Percentiles rank a stretch among this genome's conserved stretches.
These are phyloP conservation scores for Hirtodrosophila duncani DNA, from an alignment of 2,888 invertebrate species.

Conservation along the genomic window DNA sequence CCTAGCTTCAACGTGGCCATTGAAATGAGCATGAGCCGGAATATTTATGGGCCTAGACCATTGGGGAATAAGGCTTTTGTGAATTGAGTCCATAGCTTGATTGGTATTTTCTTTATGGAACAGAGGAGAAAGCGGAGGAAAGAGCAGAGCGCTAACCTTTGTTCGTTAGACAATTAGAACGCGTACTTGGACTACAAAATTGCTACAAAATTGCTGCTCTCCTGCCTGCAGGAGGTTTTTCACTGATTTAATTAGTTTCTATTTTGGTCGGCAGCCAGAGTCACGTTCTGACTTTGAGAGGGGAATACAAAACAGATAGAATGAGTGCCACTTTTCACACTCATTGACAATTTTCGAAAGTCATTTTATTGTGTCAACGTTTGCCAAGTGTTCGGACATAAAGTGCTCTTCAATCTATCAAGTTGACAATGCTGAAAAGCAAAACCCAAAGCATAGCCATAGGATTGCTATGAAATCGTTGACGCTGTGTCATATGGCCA, in stretches of 20 bases:
- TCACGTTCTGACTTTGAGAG: slow-evolving; percentile 44
- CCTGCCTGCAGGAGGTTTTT: slow-evolving; percentile 5
- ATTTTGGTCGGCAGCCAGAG: slow-evolving; percentile 31
- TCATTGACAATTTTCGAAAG: slow-evolving; percentile 41
- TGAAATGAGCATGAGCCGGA: slow-evolving; percentile 42
- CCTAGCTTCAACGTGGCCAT: no score
- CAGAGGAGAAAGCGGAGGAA: no score
- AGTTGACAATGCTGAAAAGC: slow-evolving; percentile 28
- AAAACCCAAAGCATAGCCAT: no score
- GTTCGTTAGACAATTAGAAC: slow-evolving; percentile 15
- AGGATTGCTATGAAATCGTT: slow-evolving; percentile 8
- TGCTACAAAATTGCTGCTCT: slow-evolving; percentile 37
- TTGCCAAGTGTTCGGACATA: slow-evolving; percentile 1
- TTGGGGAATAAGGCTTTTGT: slow-evolving; percentile 1
- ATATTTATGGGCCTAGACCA: slow-evolving; percentile 57
- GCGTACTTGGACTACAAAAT: slow-evolving; percentile 34
- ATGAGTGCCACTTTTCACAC: slow-evolving; percentile 33
- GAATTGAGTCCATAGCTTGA: slow-evolving; percentile 8
- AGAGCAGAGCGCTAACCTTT: slow-evolving; percentile 1
- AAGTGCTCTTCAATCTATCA: slow-evolving; percentile 52
- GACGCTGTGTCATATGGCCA: slow-evolving; percentile 28
- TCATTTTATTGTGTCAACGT: slow-evolving; percentile 20
- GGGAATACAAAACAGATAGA: slow-evolving; percentile 46
- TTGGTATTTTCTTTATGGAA: slow-evolving; percentile 18
- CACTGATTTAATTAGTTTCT: slow-evolving; percentile 43